phyloP scores from a whole-genome alignment of 2,888 invertebrate species.

The Pristionchus maxplancki region DNA sequence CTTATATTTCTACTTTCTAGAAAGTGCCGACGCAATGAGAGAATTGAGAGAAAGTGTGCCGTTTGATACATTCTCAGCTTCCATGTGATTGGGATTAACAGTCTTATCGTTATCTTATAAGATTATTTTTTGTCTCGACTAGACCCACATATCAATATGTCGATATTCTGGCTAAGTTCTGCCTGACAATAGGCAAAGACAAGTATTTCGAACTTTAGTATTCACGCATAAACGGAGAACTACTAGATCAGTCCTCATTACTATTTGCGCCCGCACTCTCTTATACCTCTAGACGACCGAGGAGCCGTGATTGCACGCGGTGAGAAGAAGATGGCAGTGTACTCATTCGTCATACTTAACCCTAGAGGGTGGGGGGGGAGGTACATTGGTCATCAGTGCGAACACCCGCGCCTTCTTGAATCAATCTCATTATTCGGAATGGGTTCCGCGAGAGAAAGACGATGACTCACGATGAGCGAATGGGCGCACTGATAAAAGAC shows the following conservation, averaged over 20 bases:
- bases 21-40: no score
- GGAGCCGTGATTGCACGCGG: no score
- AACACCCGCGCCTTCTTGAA: constrained; percentile 1
- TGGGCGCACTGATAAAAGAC: not conserved
- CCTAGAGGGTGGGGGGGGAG: not conserved
- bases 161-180: no score
- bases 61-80: not conserved
- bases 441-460: not conserved
- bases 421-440: constrained; percentile 25
- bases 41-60: not conserved
- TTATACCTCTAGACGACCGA: no score
- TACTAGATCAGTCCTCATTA: not conserved
- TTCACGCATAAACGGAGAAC: not conserved
- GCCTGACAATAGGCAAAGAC: no score
- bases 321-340: not conserved
- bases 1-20: not conserved
- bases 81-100: not conserved
- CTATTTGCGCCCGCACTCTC: no score
- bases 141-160: no score
- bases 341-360: not conserved
- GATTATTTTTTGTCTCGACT: not conserved
- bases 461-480: not conserved
- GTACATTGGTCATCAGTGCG: not conserved
- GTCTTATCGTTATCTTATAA: not conserved
- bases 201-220: not conserved